Conservation (phyloP, 2,888 invertebrate genomes). For the Alentia gelatinosa region DNA sequence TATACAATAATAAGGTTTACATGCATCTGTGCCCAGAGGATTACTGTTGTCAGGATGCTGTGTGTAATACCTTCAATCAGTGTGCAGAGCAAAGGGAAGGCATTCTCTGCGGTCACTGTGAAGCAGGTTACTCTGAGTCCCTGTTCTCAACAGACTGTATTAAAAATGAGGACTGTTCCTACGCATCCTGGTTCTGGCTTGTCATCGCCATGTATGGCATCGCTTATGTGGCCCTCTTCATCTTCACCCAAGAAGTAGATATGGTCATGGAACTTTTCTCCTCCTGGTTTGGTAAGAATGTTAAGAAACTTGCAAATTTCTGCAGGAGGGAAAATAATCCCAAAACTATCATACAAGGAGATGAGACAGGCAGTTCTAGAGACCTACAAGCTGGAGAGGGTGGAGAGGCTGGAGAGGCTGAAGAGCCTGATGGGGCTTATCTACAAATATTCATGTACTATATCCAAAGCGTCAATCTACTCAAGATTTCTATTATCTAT, state of each 20-base stretch:
- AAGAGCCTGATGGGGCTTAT: not conserved
- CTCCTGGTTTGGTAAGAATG: not conserved
- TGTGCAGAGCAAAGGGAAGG: conserved; percentile 59
- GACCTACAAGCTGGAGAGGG: no score
- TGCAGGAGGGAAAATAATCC: not conserved
- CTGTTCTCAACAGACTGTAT: conserved; percentile 60
- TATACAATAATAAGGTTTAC: not conserved
- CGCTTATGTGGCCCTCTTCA: conserved; percentile 60
- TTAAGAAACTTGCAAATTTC: not conserved
- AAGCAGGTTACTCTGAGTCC: conserved; percentile 59
- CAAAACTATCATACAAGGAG: not conserved
- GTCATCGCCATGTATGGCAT: conserved; percentile 59
- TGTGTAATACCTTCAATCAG: not conserved
- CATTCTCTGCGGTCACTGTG: conserved; percentile 60
- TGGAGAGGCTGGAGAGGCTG: no score
- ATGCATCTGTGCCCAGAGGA: conserved; percentile 62
- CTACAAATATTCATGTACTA: conserved; percentile 64
- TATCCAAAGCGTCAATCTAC: conserved; percentile 58
- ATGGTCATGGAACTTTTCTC: conserved; percentile 6
- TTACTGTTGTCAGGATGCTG: conserved; percentile 57
- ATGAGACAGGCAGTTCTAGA: not conserved
- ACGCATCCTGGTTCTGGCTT: conserved; percentile 1
- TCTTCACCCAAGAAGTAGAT: conserved; percentile 58
- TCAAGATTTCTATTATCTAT: conserved; percentile 52
- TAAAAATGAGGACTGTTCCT: conserved; percentile 52